phyloP scores from a whole-genome alignment of 1,140 invertebrate species.

The Cydia pomonella region DNA sequence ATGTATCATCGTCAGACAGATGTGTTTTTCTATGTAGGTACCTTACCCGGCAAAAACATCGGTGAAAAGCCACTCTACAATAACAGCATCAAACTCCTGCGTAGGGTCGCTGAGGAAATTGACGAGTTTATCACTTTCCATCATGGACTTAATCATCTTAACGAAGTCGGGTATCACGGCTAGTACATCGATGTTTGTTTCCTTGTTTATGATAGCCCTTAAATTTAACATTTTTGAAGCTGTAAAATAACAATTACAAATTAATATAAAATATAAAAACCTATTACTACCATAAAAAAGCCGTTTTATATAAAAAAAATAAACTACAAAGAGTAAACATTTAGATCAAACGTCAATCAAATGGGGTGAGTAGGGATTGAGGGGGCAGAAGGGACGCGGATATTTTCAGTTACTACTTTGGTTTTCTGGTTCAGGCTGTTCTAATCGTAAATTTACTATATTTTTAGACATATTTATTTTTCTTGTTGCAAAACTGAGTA shows the following conservation, averaged over 20 bases:
- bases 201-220: background rate
- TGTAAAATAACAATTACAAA: background rate
- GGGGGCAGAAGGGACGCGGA: too few species aligned
- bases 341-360: too few species aligned
- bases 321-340: background rate
- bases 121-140: slow-evolving; percentile 35
- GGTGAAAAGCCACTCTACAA: slow-evolving; percentile 46
- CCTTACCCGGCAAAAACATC: slow-evolving; percentile 44
- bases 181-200: background rate
- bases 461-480: too few species aligned
- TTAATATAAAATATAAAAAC: slow-evolving; percentile 22
- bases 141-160: background rate
- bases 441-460: too few species aligned
- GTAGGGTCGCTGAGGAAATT: slow-evolving; percentile 38
- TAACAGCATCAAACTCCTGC: slow-evolving; percentile 43
- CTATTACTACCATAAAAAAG: slow-evolving; percentile 6
- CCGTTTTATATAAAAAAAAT: background rate
- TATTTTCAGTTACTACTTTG: too few species aligned
- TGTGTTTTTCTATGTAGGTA: background rate
- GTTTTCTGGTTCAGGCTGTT: too few species aligned
- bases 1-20: too few species aligned
- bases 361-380: too few species aligned
- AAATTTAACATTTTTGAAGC: background rate
- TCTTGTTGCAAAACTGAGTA: too few species aligned
- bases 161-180: background rate